These are phyloP conservation scores for Spatula versicolor DNA, from an alignment of 2,797 vertebrate genomes.

Conservation along the genomic window DNA sequence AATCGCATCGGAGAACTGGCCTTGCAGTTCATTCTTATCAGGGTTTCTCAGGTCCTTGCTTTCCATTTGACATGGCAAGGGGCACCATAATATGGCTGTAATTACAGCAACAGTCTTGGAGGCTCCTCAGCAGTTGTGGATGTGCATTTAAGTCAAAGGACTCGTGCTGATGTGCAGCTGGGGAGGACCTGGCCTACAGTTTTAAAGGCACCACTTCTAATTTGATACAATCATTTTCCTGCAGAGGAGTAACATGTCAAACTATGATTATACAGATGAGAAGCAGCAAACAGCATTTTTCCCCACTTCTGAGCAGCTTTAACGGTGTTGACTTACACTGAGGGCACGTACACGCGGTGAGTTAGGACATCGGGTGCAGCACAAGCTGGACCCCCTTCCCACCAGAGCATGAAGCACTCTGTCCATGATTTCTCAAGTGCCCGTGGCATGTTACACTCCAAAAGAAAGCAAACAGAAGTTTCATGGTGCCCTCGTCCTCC, in stretches of 20 bases:
- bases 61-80: neutral
- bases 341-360: rapidly evolving
- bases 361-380: neutral
- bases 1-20: neutral
- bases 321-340: neutral
- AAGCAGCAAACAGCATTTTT: neutral
- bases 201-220: neutral
- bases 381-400: neutral
- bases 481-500: no score
- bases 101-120: constrained; percentile 20
- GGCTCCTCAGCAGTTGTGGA: constrained; percentile 13
- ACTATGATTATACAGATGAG: neutral
- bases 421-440: no score
- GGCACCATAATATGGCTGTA: constrained; percentile 10
- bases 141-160: constrained; percentile 7
- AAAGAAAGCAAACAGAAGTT: no score
- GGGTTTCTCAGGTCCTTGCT: constrained; percentile 31
- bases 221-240: constrained; percentile 22
- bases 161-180: neutral
- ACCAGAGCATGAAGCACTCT: rapidly evolving
- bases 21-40: constrained; percentile 54
- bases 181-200: neutral
- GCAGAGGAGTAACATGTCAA: neutral
- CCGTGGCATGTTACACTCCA: no score
- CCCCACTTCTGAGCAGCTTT: neutral